Base-by-base conservation (phyloP, 2,797 vertebrate genomes). In the Falco naumanni region DNA sequence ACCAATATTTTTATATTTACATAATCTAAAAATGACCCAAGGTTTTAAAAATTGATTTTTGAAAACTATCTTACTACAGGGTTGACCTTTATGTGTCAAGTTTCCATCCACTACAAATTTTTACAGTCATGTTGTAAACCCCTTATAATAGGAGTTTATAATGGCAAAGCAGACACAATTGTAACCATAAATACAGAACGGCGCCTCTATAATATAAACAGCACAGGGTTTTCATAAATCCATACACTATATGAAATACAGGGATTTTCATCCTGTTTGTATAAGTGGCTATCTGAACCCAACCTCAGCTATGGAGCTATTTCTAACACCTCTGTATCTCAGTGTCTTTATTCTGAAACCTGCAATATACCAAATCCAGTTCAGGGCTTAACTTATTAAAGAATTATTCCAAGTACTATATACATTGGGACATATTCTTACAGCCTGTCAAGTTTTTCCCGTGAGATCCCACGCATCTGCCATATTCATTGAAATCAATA, bases 81-180 rank as follows among this genome's bases (percentile, higher is more conserved):
- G 37, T 33, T 61, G 34, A 94, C 60, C 61, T 93, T 68, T 85
- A 72, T 37, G 61, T 93, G 90, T 84, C 69, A 92, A 69, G 75
- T 87, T 89, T 93, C 74, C 81, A 90, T 71, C 56, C 71, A 87
- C 64, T 54, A 68, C 83, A 70, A 41, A 61, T 88, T 89, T 97
- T 95, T 86, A 94, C 54, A 87, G 76, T 51, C 48, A 5, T 24
- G 48, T 22, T 80, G 76, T 91, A 96, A 97, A 87, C 26, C 41
- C 56, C 50, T 72, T 90, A 83, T 88, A 91, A 89, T 31, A 87
- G 50, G 91, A 57, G 75, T 93, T 95, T 92, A 89, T 79, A 96
- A 94, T 87, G 86, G 72, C 89, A 94, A 56, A 82, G 88, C 51
- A 97, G 94, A 97, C 76, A 82, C 60, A 95, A 89, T 16, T 68